phyloP scores from a whole-genome alignment of 2,888 invertebrate species.

The Trichopria drosophilae region DNA sequence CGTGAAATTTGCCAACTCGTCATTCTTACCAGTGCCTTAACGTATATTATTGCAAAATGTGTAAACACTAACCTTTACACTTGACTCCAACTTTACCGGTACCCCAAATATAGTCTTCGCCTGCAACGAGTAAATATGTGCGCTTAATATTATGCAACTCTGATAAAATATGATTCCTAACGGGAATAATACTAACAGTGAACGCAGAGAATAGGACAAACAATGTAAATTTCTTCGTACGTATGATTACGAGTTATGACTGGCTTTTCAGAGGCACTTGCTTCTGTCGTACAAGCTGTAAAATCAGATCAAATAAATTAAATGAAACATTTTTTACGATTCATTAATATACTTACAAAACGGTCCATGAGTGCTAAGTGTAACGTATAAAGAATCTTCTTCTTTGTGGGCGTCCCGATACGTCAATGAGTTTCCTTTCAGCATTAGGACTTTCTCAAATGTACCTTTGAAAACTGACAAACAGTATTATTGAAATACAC shows the following conservation, averaged over 20 bases:
- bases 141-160: slow-evolving; percentile 8
- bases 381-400: slow-evolving; percentile 56
- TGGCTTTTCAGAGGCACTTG: slow-evolving; percentile 42
- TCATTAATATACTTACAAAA: slow-evolving; percentile 43
- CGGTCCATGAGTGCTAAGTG: slow-evolving; percentile 55
- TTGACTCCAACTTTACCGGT: slow-evolving; percentile 63
- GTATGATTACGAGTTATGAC: slow-evolving; percentile 51
- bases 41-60: slow-evolving; percentile 13
- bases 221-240: slow-evolving; percentile 60
- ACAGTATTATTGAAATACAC: not conserved
- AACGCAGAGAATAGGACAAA: slow-evolving; percentile 62
- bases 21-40: slow-evolving; percentile 17
- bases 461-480: slow-evolving; percentile 47
- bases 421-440: slow-evolving; percentile 56
- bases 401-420: slow-evolving; percentile 54
- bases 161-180: slow-evolving; percentile 1
- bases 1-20: slow-evolving; percentile 16
- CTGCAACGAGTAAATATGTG: slow-evolving; percentile 51
- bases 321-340: slow-evolving; percentile 5
- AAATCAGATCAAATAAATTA: slow-evolving; percentile 21
- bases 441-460: slow-evolving; percentile 56
- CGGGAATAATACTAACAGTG: slow-evolving; percentile 60
- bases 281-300: slow-evolving; percentile 51
- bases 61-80: slow-evolving; percentile 63
- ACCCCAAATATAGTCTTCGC: slow-evolving; percentile 69